A percentile compares a stretch with the other conserved stretches of the same genome.
Evolutionary conservation across 2,113 vertebrate species (phyloP).

Genomic region (Daubentonia madagascariensis): DNA sequence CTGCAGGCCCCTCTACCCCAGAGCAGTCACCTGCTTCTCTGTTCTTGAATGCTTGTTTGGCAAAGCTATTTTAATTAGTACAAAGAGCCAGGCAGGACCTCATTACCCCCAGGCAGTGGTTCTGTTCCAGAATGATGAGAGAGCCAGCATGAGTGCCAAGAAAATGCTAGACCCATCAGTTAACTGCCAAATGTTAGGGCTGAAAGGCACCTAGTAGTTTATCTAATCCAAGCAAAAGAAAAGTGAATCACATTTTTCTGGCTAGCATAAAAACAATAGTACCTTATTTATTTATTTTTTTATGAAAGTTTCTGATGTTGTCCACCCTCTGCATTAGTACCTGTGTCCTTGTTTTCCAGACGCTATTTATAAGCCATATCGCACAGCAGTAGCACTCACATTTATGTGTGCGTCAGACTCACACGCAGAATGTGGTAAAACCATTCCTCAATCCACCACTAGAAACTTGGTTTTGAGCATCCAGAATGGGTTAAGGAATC

Average conservation of each 20-base stretch:
- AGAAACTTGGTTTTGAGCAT: background rate
- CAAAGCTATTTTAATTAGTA: slow-evolving; percentile 45
- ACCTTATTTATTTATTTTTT: background rate
- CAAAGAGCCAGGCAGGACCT: background rate
- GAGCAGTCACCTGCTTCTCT: background rate
- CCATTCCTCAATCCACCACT: no score
- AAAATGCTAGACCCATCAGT: background rate
- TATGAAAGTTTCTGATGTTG: background rate
- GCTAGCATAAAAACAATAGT: background rate
- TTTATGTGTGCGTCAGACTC: background rate
- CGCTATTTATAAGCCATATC: no score
- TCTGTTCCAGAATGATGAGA: background rate
- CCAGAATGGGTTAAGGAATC: background rate
- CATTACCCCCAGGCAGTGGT: background rate
- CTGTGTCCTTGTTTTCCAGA: background rate
- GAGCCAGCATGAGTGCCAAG: background rate
- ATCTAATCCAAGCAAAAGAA: background rate
- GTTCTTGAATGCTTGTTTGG: background rate
- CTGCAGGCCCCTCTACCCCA: background rate
- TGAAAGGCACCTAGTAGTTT: background rate
- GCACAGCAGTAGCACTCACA: background rate
- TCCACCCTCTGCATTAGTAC: rapidly evolving
- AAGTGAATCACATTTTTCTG: background rate
- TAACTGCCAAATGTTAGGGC: background rate
- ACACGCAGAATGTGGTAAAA: background rate